Conservation (phyloP, 2,888 invertebrate species). For the Pherbina coryleti region DNA sequence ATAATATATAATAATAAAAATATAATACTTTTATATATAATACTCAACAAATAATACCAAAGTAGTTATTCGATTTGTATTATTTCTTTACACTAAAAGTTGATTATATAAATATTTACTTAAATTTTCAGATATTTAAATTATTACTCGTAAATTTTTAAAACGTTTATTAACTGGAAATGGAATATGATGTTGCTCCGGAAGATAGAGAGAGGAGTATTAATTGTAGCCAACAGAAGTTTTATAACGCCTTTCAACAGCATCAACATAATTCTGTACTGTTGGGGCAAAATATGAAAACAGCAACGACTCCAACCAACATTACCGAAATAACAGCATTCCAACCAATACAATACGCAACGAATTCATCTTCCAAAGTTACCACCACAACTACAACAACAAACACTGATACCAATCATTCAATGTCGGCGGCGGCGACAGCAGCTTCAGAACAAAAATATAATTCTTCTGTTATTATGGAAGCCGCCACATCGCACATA, state of each 20-base stretch:
- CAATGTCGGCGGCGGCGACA: slow-evolving; percentile 44
- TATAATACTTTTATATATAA: no score
- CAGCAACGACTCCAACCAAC: slow-evolving; percentile 42
- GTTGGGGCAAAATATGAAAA: slow-evolving; percentile 43
- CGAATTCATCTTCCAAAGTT: slow-evolving; percentile 38
- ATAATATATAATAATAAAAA: no score
- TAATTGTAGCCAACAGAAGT: slow-evolving; percentile 25
- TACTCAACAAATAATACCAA: no score
- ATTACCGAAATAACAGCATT: slow-evolving; percentile 38
- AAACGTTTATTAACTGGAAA: slow-evolving; percentile 32
- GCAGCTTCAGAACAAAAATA: slow-evolving; percentile 41
- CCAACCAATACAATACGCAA: slow-evolving; percentile 47
- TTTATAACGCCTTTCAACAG: slow-evolving; percentile 14
- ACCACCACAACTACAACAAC: slow-evolving; percentile 15
- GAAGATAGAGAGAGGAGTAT: slow-evolving; percentile 42
- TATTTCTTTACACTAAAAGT: not conserved
- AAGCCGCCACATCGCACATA: slow-evolving; percentile 58
- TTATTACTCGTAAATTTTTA: not conserved
- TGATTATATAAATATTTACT: not conserved
- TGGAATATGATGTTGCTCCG: slow-evolving; percentile 58
- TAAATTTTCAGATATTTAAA: not conserved
- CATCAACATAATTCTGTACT: slow-evolving; percentile 29
- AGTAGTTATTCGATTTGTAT: not conserved
- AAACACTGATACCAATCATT: slow-evolving; percentile 41
- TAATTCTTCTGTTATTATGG: slow-evolving; percentile 54